Base-by-base conservation (phyloP, 2,797 vertebrate genomes). In the Natrix natrix region DNA sequence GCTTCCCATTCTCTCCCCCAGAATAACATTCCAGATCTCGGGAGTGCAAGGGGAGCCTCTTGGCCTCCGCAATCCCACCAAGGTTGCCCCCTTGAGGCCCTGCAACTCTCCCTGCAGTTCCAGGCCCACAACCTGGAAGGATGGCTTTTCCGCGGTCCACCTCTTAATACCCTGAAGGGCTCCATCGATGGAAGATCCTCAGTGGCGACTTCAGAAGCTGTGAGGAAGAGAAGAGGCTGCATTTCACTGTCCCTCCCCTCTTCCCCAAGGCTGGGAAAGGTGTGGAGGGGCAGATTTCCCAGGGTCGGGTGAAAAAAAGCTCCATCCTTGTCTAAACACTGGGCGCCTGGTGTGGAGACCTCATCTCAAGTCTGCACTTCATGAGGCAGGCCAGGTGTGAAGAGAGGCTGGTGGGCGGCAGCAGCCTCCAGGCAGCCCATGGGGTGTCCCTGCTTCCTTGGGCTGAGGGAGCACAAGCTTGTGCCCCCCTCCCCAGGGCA, bases 241-340 rank as follows among this genome's bases (percentile, higher is more conserved):
- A 4, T 13, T 56, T 11, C 22, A 1, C 20, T 20, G 5, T 16
- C 17, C 22, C 52, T 37, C 48, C 55, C 56, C 20, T 20, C 24
- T 60, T 13, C 22, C 20, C 61, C 52, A 26, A 26, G 24, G 7
- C 91, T 28, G 43, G 54, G 55, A n/a, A 56, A 32, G 0, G 26
- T 52, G 37, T 7, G 57, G 14, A 55, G 37, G 91, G 37, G 5
- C 17, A 2, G 11, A 12, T 26, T 60, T 89, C 91, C 37, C 88
- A 87, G 57, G 56, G 22, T n/a, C 5, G 87, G n/a, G 37, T 74
- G 78, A 24, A 74, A 16, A 86, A 89, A 24, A 43, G 20, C 5
- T 1, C 92, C 92, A 94, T 95, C 95, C 94, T 96, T 95, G 96
- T 95, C 63, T 43, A 96, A 96, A 95, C 93, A 78, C 8, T 1